Evolutionary conservation across 2,888 invertebrate species (phyloP).

Genomic region (Apamea anceps): DNA sequence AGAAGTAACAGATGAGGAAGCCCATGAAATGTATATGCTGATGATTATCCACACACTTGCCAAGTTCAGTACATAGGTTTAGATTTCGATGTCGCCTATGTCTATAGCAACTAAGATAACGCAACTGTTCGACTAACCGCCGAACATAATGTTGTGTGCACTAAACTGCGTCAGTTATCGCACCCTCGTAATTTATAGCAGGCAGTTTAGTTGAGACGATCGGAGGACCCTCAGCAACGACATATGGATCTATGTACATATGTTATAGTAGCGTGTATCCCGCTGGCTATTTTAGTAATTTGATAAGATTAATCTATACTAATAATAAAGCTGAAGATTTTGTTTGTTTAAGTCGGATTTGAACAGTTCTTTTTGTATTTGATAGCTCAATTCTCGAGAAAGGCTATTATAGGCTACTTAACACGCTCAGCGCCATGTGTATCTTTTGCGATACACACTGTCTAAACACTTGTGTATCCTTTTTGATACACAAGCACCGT

Average conservation of each 20-base stretch:
- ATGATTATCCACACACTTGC: background rate
- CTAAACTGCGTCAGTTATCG: conserved; percentile 29
- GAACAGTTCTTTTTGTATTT: background rate
- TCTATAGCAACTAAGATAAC: conserved; percentile 25
- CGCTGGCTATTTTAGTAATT: background rate
- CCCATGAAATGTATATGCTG: background rate
- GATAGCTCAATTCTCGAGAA: background rate
- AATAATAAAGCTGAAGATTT: background rate
- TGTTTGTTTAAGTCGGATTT: background rate
- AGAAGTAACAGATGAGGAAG: background rate
- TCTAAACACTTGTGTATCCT: no score
- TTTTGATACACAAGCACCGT: no score
- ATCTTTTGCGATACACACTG: no score
- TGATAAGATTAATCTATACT: background rate
- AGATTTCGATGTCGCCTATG: background rate
- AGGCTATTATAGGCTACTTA: background rate
- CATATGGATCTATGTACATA: background rate
- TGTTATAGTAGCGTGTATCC: background rate
- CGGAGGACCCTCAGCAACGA: background rate
- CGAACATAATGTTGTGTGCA: conserved; percentile 52
- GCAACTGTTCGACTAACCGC: conserved; percentile 35
- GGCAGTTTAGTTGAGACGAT: conserved; percentile 21
- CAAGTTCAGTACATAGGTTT: conserved; percentile 10
- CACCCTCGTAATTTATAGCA: conserved; percentile 32
- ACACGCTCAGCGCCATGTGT: no score